phyloP scores from a whole-genome alignment of 2,888 invertebrate species.

The Pherbina coryleti region DNA sequence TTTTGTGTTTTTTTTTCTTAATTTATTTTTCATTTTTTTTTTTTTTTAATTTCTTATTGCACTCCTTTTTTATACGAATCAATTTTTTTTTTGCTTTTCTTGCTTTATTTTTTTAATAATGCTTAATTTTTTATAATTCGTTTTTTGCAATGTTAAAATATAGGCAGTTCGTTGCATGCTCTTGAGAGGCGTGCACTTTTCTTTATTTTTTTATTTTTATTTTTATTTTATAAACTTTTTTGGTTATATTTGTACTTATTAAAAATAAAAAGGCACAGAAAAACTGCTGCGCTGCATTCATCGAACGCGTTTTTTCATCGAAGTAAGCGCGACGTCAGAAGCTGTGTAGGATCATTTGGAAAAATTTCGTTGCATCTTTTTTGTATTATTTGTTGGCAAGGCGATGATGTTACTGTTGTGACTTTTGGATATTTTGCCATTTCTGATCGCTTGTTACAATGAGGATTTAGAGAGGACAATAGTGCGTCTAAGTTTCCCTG shows the following conservation, averaged over 20 bases:
- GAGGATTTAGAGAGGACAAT: slow-evolving; percentile 70
- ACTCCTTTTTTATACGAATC: not conserved
- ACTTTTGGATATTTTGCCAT: slow-evolving; percentile 49
- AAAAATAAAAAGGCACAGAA: slow-evolving; percentile 13
- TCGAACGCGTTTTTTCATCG: slow-evolving; percentile 22
- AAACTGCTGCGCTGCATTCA: slow-evolving; percentile 20
- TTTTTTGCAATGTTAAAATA: not conserved
- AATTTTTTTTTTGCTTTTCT: slow-evolving; percentile 18
- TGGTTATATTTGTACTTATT: slow-evolving; percentile 31
- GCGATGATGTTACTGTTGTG: slow-evolving; percentile 21
- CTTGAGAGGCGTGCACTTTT: not conserved
- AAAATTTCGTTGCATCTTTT: slow-evolving; percentile 38
- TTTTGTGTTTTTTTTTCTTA: slow-evolving; percentile 20
- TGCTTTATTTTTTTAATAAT: slow-evolving; percentile 31
- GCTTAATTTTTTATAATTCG: not conserved
- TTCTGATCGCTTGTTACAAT: slow-evolving; percentile 69
- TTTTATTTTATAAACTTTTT: not conserved
- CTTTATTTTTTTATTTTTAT: not conserved
- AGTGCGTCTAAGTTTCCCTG: slow-evolving; percentile 65
- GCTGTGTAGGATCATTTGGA: slow-evolving; percentile 34
- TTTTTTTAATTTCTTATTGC: slow-evolving; percentile 3
- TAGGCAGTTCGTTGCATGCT: not conserved
- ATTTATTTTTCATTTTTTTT: too few species aligned
- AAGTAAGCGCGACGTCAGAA: slow-evolving; percentile 16
- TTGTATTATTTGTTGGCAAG: slow-evolving; percentile 25